Conservation (phyloP, 2,888 invertebrate genomes). For the Acrobasis suavella region DNA sequence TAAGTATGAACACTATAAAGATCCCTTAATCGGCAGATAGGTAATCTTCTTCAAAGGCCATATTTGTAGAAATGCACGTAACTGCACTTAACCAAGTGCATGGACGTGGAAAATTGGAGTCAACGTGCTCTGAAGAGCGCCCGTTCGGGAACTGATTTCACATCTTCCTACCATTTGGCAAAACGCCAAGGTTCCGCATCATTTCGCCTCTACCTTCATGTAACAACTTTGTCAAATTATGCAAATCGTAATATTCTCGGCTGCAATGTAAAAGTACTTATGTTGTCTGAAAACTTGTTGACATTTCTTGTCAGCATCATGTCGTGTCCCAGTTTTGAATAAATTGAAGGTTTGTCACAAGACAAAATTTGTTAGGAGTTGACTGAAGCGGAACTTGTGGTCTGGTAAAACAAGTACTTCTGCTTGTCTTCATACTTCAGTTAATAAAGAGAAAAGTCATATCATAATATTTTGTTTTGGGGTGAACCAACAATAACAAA, state of each 20-base stretch:
- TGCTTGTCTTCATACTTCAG: neutral
- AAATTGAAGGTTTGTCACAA: neutral
- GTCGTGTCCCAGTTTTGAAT: neutral
- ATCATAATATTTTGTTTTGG: neutral
- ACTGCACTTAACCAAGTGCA: slow-evolving; percentile 33
- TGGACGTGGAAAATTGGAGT: slow-evolving; percentile 48
- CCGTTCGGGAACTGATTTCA: slow-evolving; percentile 34
- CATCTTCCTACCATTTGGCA: slow-evolving; percentile 42
- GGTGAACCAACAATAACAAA: too few species aligned
- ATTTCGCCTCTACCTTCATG: slow-evolving; percentile 31
- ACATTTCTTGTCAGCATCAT: neutral
- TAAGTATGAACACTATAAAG: slow-evolving; percentile 16
- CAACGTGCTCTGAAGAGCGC: slow-evolving; percentile 42
- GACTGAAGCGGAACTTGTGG: neutral
- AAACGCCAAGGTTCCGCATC: slow-evolving; percentile 43
- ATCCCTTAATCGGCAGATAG: slow-evolving; percentile 2
- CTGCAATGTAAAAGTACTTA: neutral
- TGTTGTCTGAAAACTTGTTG: slow-evolving; percentile 5
- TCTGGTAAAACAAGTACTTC: neutral
- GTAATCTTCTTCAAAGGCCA: slow-evolving; percentile 1
- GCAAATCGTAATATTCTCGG: slow-evolving; percentile 11
- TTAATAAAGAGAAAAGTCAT: neutral
- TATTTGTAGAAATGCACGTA: slow-evolving; percentile 16
- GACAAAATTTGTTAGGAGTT: neutral
- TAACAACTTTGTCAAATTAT: slow-evolving; percentile 39